Evolutionary conservation across 2,888 invertebrate genomes (phyloP).

Genomic region (Crioceris asparagi): DNA sequence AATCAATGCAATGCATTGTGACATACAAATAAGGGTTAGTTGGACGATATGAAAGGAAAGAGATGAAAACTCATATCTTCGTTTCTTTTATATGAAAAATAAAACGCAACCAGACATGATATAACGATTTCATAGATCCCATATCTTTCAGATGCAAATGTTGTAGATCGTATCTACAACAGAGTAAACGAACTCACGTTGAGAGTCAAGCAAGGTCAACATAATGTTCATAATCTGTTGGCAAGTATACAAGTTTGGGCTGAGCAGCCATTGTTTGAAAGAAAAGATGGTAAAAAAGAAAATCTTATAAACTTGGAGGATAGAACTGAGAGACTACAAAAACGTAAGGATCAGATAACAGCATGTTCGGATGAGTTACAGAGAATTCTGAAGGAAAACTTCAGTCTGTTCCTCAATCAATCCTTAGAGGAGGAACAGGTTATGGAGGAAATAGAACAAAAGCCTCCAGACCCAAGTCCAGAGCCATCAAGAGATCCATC

Average conservation of each 20-base stretch:
- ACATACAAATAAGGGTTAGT: too few relatives aligned
- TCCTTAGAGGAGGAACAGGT: conserved; percentile 19
- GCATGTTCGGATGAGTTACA: conserved; percentile 47
- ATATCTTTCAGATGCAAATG: conserved; percentile 17
- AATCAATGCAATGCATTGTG: too few relatives aligned
- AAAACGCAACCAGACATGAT: too few relatives aligned
- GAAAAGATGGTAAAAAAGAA: conserved; percentile 55
- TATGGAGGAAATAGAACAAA: neutral
- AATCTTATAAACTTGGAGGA: conserved; percentile 47
- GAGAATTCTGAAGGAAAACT: conserved; percentile 51
- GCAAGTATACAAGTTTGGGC: conserved; percentile 59
- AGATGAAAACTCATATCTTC: too few relatives aligned
- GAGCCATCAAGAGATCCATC: neutral
- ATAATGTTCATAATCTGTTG: conserved; percentile 49
- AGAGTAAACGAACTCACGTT: conserved; percentile 61
- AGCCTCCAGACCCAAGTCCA: neutral
- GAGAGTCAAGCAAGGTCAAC: conserved; percentile 55
- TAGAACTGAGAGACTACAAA: conserved; percentile 42
- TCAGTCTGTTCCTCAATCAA: conserved; percentile 58
- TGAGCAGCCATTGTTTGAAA: conserved; percentile 58
- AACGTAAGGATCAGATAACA: conserved; percentile 41
- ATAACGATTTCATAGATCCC: too few relatives aligned
- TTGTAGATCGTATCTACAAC: conserved; percentile 41
- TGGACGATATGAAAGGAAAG: too few relatives aligned
- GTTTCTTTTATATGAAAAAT: too few relatives aligned